Base-by-base conservation (phyloP, 2,113 vertebrate genomes). In the Dipodomys spectabilis region DNA sequence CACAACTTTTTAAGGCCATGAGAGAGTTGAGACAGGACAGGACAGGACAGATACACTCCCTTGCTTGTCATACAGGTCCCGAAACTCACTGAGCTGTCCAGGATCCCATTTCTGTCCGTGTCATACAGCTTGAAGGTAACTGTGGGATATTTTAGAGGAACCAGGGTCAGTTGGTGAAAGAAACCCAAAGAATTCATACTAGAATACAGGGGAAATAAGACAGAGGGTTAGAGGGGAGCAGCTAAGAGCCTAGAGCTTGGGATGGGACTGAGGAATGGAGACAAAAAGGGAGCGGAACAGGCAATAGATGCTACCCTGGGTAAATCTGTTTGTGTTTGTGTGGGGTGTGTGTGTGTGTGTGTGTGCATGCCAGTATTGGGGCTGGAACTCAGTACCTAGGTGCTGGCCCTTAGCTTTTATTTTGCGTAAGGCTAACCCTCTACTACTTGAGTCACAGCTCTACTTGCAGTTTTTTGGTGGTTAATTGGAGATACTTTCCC, bases 41-140 rank as follows among this genome's bases (percentile, higher is more conserved):
- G 28, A 72, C 39, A n/a, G 15, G 78, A 84, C 64, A 93, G 83
- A 88, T 64, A 92, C 85, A 87, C 32, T 92, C 95, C 88, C 95
- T 95, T 86, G 84, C 82, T 88, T 90, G 88, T 44, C 44, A 75
- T 45, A 83, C 15, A 23, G 81, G 82, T 87, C 73, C 95, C 90
- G 78, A 80, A 93, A 98, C 98, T 99, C 97, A 99, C 99, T 82
- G 99, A 98, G 96, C 98, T 99, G 98, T 99, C 99, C 97, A 99
- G 98, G 72, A 99, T 98, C 90, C 99, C 98, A 6, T 99, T 99
- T 87, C 98, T 97, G 73, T 99, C 99, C 97, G 98, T 99, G 97
- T 99, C 99, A 19, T 99, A 99, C 71, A 99, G 98, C 97, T 98
- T 99, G 97, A 99, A 99, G 84, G 99, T 99, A 94, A 99, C 99